These are phyloP conservation scores for Pilophorus perplexus DNA, from an alignment of 2,888 invertebrate species.

Conservation along the genomic window DNA sequence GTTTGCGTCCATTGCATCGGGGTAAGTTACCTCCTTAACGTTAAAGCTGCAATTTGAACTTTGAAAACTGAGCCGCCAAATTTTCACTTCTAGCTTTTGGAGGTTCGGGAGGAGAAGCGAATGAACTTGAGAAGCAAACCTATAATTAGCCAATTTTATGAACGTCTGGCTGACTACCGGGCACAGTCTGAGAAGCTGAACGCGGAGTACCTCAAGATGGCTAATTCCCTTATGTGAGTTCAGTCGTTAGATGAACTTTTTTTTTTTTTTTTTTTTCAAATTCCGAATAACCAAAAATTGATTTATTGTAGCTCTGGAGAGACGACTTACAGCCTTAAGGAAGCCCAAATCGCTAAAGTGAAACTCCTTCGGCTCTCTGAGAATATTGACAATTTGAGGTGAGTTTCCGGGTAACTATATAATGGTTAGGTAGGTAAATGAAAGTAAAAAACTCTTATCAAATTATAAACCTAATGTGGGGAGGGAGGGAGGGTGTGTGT, in stretches of 20 bases:
- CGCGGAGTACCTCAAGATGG: constrained; percentile 61
- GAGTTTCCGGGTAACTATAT: too few relatives aligned
- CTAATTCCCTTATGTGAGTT: constrained; percentile 59
- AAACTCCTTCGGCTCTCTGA: constrained; percentile 86
- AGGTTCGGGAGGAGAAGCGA: constrained; percentile 73
- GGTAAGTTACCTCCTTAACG: constrained; percentile 46
- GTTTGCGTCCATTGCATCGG: constrained; percentile 47
- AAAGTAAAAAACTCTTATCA: too few relatives aligned
- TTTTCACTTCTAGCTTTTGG: constrained; percentile 63
- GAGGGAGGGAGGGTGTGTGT: too few relatives aligned
- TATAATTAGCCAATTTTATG: constrained; percentile 75
- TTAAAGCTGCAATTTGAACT: too few relatives aligned
- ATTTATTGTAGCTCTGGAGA: constrained; percentile 71
- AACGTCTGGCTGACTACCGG: constrained; percentile 72
- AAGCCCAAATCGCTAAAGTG: constrained; percentile 77
- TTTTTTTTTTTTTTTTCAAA: constrained; percentile 7
- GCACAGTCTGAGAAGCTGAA: constrained; percentile 63
- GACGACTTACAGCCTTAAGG: constrained; percentile 77
- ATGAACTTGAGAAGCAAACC: constrained; percentile 79
- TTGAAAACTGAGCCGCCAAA: too few relatives aligned
- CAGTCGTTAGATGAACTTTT: neutral
- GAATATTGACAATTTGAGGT: constrained; percentile 69
- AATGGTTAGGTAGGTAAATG: too few relatives aligned
- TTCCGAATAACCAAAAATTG: neutral
- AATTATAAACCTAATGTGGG: too few relatives aligned